Evolutionary conservation across 2,113 vertebrate species (phyloP).

Genomic region (Odontesthes bonariensis): DNA sequence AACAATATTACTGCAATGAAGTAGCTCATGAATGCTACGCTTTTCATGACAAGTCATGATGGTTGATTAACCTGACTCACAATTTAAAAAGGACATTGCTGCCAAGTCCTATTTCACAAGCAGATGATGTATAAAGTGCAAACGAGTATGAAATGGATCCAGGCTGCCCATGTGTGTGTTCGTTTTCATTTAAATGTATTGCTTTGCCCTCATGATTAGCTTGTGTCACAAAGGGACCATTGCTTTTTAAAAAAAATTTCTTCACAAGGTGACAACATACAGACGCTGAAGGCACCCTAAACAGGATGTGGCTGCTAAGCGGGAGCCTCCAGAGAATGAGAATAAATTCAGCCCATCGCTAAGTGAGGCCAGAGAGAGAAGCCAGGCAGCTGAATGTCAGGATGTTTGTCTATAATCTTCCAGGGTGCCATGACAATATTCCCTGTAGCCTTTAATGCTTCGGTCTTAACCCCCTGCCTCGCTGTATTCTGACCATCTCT

Average conservation of each 20-base stretch:
- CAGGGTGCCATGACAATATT: slow-evolving; percentile 63
- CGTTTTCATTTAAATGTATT: not conserved
- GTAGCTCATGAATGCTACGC: no score
- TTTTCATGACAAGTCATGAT: no score
- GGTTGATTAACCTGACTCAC: no score
- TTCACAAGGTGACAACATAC: slow-evolving; percentile 75
- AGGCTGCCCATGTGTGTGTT: not conserved
- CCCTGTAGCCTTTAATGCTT: slow-evolving; percentile 44
- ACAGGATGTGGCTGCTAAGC: slow-evolving; percentile 79
- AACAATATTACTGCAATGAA: no score
- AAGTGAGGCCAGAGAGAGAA: slow-evolving; percentile 66
- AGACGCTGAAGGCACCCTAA: slow-evolving; percentile 69
- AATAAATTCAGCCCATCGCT: slow-evolving; percentile 52
- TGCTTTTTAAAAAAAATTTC: slow-evolving; percentile 51
- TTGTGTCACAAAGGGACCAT: slow-evolving; percentile 45
- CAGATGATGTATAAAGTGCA: not conserved
- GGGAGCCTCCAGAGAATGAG: slow-evolving; percentile 58
- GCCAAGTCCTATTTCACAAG: no score
- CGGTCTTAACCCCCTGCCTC: not conserved
- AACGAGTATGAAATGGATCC: not conserved
- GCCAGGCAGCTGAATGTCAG: slow-evolving; percentile 47
- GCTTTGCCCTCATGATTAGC: slow-evolving; percentile 47
- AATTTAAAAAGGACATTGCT: no score
- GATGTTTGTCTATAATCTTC: slow-evolving; percentile 70
- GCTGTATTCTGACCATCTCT: slow-evolving; percentile 23